These are phyloP conservation scores for Nemotelus pantherinus DNA, from an alignment of 2,888 invertebrate genomes.

Conservation along the genomic window DNA sequence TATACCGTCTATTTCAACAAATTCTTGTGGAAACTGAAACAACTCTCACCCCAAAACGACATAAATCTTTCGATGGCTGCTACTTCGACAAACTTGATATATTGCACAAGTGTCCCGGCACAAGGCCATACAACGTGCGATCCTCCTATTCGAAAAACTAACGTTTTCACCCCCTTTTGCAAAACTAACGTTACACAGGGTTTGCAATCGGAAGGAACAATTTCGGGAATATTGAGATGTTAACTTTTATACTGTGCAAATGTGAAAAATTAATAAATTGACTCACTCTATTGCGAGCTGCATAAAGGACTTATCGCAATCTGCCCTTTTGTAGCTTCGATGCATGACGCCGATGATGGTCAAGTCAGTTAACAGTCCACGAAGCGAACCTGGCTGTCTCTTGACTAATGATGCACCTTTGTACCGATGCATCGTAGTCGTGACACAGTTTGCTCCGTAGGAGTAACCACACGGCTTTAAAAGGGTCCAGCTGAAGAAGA, in stretches of 20 bases:
- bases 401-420: slow-evolving; percentile 31
- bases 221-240: slow-evolving; percentile 31
- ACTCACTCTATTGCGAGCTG: slow-evolving; percentile 16
- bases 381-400: slow-evolving; percentile 3
- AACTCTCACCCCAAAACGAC: slow-evolving; percentile 24
- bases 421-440: neutral
- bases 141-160: neutral
- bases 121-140: slow-evolving; percentile 4
- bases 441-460: neutral
- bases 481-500: too few species aligned
- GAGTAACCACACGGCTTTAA: neutral
- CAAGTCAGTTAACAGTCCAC: neutral
- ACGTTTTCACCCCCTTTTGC: neutral
- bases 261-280: slow-evolving; percentile 34
- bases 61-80: slow-evolving; percentile 20
- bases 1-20: neutral
- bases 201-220: slow-evolving; percentile 23
- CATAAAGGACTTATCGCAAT: slow-evolving; percentile 14
- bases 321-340: neutral
- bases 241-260: slow-evolving; percentile 16
- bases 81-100: slow-evolving; percentile 22
- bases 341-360: neutral
- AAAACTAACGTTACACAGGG: slow-evolving; percentile 17
- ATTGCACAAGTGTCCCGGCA: slow-evolving; percentile 29
- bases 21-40: slow-evolving; percentile 16